Evolutionary conservation across 2,797 vertebrate species (phyloP).

Genomic region (Neostethus bicornis): DNA sequence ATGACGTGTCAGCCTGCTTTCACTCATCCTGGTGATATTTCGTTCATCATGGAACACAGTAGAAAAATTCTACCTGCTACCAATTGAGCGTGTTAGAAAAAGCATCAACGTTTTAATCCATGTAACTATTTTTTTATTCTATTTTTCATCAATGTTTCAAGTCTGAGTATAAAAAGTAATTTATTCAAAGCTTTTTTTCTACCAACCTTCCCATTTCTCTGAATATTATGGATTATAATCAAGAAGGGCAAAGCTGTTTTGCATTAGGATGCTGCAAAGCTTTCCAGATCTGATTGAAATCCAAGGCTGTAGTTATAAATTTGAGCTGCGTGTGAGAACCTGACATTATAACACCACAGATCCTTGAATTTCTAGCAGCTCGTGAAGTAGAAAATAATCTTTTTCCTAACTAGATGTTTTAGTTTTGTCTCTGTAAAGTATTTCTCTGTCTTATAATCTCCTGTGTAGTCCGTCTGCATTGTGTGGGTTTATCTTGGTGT

Average conservation of each 20-base stretch:
- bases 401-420: neutral
- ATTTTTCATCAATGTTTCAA: neutral
- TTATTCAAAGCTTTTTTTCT: slow-evolving; percentile 11
- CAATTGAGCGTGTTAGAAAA: slow-evolving; percentile 22
- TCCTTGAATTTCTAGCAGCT: neutral
- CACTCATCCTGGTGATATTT: slow-evolving; percentile 54
- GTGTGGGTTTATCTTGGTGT: slow-evolving; percentile 34
- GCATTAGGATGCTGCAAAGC: neutral
- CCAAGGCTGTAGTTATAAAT: neutral
- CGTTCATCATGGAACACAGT: slow-evolving; percentile 50
- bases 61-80: slow-evolving; percentile 30
- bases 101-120: too few species aligned
- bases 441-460: neutral
- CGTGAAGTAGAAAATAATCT: neutral
- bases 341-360: neutral
- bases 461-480: slow-evolving; percentile 17
- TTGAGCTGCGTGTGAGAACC: neutral
- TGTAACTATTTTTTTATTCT: too few species aligned
- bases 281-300: neutral
- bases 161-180: neutral
- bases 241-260: neutral
- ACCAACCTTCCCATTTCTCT: neutral
- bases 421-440: slow-evolving; percentile 4
- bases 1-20: slow-evolving; percentile 51
- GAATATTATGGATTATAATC: slow-evolving; percentile 1